Evolutionary conservation across 2,888 invertebrate species (phyloP).

Genomic region (Pandemis heparana): DNA sequence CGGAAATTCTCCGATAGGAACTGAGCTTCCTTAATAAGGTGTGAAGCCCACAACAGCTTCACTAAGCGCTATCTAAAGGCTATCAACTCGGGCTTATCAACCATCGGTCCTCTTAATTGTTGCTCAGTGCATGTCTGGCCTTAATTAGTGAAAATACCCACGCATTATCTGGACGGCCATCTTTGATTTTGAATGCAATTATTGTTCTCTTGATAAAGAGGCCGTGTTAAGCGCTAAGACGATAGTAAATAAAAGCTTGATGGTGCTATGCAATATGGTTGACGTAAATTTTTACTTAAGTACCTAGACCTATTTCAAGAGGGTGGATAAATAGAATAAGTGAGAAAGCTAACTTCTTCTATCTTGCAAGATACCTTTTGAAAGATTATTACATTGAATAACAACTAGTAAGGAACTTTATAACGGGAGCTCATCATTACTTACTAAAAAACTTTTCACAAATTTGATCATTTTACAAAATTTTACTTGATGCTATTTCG

Average conservation of each 20-base stretch:
- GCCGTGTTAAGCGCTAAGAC: constrained; percentile 54
- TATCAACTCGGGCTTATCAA: constrained; percentile 77
- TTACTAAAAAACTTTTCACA: too few relatives aligned
- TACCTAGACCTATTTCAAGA: background rate
- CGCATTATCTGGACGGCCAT: constrained; percentile 73
- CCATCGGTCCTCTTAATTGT: constrained; percentile 82
- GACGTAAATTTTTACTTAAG: background rate
- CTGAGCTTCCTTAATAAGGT: constrained; percentile 68
- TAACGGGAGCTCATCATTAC: too few relatives aligned
- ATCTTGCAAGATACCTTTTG: too few relatives aligned
- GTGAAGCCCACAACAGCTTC: constrained; percentile 69
- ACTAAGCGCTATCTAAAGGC: constrained; percentile 69
- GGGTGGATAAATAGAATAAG: background rate
- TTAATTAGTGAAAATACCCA: constrained; percentile 84
- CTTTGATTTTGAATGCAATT: constrained; percentile 85
- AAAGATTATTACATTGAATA: too few relatives aligned
- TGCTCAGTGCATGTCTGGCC: constrained; percentile 75
- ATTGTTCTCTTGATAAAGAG: constrained; percentile 79
- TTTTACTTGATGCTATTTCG: too few relatives aligned
- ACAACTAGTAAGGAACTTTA: too few relatives aligned
- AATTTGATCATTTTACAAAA: too few relatives aligned
- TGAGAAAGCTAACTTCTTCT: background rate
- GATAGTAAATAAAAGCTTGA: constrained; percentile 47
- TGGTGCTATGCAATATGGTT: constrained; percentile 28
- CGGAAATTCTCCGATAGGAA: constrained; percentile 52